Evolutionary conservation across 2,888 invertebrate genomes (phyloP).

Genomic region (Agrilus biguttatus): DNA sequence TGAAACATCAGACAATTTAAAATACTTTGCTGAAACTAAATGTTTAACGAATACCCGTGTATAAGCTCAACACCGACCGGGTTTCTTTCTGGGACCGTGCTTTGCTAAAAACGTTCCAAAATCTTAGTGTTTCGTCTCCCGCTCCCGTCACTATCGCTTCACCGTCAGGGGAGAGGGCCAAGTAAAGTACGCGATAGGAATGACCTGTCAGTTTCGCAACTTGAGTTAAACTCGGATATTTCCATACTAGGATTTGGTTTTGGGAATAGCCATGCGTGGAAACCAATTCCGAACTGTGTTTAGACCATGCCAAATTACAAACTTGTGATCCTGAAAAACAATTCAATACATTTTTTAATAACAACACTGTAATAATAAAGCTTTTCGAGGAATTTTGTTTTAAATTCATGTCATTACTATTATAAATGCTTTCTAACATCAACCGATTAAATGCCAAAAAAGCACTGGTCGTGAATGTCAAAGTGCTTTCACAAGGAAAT

Average conservation of each 20-base stretch:
- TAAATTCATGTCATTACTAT: too few relatives aligned
- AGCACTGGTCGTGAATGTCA: too few relatives aligned
- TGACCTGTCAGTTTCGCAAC: constrained; percentile 96
- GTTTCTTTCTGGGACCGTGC: constrained; percentile 88
- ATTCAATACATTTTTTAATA: neutral
- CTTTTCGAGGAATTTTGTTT: too few relatives aligned
- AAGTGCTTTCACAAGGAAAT: neutral
- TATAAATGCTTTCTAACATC: too few relatives aligned
- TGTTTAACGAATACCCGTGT: constrained; percentile 68
- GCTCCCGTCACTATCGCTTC: constrained; percentile 98
- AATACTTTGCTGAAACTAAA: neutral
- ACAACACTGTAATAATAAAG: too few relatives aligned
- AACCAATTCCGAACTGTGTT: constrained; percentile 93
- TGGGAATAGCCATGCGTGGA: constrained; percentile 98
- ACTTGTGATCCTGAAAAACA: constrained; percentile 72
- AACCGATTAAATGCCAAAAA: too few relatives aligned
- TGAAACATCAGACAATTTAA: too few relatives aligned
- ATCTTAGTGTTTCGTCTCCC: constrained; percentile 93
- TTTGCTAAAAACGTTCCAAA: constrained; percentile 99
- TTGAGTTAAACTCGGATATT: constrained; percentile 92
- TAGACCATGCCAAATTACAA: constrained; percentile 97
- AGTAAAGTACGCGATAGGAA: constrained; percentile 86
- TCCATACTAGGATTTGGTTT: constrained; percentile 98
- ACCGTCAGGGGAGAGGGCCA: constrained; percentile 95
- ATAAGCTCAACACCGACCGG: constrained; percentile 83